Evolutionary conservation across 2,797 vertebrate species (phyloP).

Genomic region (Artibeus jamaicensis): DNA sequence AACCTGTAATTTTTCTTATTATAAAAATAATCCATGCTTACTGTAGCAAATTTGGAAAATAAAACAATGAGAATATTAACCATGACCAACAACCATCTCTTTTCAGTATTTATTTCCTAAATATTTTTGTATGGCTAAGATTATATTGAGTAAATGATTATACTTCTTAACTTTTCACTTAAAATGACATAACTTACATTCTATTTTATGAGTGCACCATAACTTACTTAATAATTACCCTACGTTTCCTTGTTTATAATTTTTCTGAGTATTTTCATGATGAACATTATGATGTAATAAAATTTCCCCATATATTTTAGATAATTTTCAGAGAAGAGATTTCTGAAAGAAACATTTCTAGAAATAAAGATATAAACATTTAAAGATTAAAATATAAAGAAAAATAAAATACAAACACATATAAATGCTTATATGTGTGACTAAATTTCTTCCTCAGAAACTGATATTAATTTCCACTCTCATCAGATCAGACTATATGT

Average conservation of each 20-base stretch:
- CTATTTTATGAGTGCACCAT: background rate
- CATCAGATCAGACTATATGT: background rate
- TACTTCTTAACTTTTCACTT: slow-evolving; percentile 22
- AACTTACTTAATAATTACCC: background rate
- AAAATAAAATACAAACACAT: slow-evolving; percentile 11
- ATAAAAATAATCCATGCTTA: slow-evolving; percentile 4
- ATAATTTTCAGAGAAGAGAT: slow-evolving; percentile 17
- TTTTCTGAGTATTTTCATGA: slow-evolving; percentile 11
- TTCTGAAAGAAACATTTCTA: slow-evolving; percentile 30
- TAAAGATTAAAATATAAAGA: slow-evolving; percentile 41
- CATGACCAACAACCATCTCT: slow-evolving; percentile 5
- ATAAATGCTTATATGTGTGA: background rate
- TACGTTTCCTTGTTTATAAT: background rate
- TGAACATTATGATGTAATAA: slow-evolving; percentile 25
- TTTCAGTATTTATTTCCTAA: background rate
- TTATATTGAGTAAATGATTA: background rate
- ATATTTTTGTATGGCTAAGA: slow-evolving; percentile 16
- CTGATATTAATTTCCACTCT: slow-evolving; percentile 12
- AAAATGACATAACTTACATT: slow-evolving; percentile 38
- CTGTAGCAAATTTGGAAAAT: background rate
- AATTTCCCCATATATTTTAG: background rate
- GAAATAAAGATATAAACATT: slow-evolving; percentile 31
- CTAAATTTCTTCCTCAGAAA: slow-evolving; percentile 22
- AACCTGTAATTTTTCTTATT: background rate
- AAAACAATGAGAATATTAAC: background rate